Base-by-base conservation (phyloP, 2,797 vertebrate species). In the Amblyopsis hoosieri region DNA sequence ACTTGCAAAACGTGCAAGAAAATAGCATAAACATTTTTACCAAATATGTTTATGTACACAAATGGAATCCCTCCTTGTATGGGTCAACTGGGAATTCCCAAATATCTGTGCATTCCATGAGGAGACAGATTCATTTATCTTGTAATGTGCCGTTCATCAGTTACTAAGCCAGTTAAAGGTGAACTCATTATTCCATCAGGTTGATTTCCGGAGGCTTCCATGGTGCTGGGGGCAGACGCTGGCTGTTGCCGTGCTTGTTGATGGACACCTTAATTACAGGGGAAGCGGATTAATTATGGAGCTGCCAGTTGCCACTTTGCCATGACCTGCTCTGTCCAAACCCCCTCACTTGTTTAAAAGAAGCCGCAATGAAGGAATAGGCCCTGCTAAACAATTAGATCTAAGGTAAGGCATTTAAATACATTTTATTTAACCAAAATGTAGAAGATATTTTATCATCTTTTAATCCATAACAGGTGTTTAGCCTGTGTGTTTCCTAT, bases 211-310 rank as follows among this genome's bases (percentile, higher is more conserved):
- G 69, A 56, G 47, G 67, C 71, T 54, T 13, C 37, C 2, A 14
- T 37, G 37, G 66, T 64, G 64, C 19, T n/a, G 52, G 14, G 67
- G 62, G 57, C 61, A 45, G 48, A 47, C 50, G 56, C 15, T n/a
- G 49, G n/a, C 69, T 55, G 51, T 67, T 71, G 77, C 62, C 65
- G 63, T 72, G 64, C 77, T 87, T 87, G 80, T 79, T 89, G 87
- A 90, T 91, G 90, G 92, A 91, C 87, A 89, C 78, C 68, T 83
- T 91, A 92, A 92, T 93, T 90, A 92, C 89, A 88, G 81, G 79
- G 81, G 86, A 91, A 90, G 90, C 91, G 88, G 90, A 93, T 92
- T 93, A 90, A 92, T 93, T 93, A 92, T 79, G 82, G 75, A 73
- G 72, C 82, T 78, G 77, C 78, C 74, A 48, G 74, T 76, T 49